Conservation (phyloP, 2,888 invertebrate species). For the Rhabditoides inermis region DNA sequence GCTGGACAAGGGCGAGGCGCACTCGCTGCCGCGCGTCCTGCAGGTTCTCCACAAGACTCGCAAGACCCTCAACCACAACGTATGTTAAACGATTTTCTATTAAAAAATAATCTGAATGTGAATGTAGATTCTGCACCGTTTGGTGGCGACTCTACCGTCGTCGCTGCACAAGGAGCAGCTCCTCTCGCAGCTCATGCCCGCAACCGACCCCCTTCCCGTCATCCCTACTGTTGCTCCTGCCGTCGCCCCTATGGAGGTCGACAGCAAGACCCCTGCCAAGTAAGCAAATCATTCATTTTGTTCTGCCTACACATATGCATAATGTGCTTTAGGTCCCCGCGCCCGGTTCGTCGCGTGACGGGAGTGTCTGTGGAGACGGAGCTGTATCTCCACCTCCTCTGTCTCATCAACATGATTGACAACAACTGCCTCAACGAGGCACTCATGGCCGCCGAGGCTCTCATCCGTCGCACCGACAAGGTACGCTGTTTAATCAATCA, state of each 20-base stretch:
- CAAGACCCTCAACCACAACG: slow-evolving; percentile 29
- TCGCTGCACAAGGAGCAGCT: slow-evolving; percentile 6
- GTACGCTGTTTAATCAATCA: too few relatives aligned
- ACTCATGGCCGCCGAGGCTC: slow-evolving; percentile 17
- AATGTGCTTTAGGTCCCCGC: slow-evolving; percentile 10
- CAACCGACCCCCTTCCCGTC: too few relatives aligned
- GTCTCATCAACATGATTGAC: slow-evolving; percentile 31
- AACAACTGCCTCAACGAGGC: slow-evolving; percentile 25
- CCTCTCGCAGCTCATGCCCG: too few relatives aligned
- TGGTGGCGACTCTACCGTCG: slow-evolving; percentile 6
- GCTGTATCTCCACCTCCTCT: slow-evolving; percentile 41
- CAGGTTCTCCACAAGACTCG: slow-evolving; percentile 40
- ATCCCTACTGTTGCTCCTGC: too few relatives aligned
- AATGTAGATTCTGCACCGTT: slow-evolving; percentile 12
- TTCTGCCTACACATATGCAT: too few relatives aligned
- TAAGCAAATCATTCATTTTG: neutral
- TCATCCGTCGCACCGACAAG: too few relatives aligned
- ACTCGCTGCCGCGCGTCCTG: slow-evolving; percentile 36
- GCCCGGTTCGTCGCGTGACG: slow-evolving; percentile 9
- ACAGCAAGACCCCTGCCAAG: slow-evolving; percentile 11
- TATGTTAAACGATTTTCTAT: neutral
- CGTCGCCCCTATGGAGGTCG: slow-evolving; percentile 17
- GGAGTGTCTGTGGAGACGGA: slow-evolving; percentile 29
- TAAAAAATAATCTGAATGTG: neutral
- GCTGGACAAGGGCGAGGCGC: slow-evolving; percentile 40